Evolutionary conservation across 2,797 vertebrate species (phyloP).

Genomic region (Urocyon cinereoargenteus): DNA sequence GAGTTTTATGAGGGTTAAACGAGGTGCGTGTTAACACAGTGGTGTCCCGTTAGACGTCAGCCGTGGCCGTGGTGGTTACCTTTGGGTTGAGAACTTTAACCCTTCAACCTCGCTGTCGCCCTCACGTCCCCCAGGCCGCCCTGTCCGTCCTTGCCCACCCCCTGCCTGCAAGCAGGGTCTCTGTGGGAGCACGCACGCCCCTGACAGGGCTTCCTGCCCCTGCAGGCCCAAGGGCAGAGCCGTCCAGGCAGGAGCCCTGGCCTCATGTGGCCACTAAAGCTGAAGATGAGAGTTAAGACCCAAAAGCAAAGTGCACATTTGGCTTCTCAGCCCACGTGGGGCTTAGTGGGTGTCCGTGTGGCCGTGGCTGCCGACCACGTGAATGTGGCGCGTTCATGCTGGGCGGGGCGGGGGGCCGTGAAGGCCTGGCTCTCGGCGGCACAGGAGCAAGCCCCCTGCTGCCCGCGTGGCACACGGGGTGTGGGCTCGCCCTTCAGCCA

Average conservation of each 20-base stretch:
- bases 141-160: accelerated
- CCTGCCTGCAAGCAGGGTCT: too few species aligned
- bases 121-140: accelerated
- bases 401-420: accelerated
- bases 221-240: background rate
- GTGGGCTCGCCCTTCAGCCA: background rate
- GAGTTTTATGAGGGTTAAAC: accelerated
- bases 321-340: accelerated
- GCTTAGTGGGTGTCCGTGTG: accelerated
- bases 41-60: accelerated
- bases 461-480: accelerated
- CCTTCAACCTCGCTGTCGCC: accelerated
- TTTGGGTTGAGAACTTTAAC: background rate
- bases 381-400: too few species aligned
- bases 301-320: accelerated
- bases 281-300: too few species aligned
- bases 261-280: accelerated
- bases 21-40: accelerated
- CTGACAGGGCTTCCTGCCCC: background rate
- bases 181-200: background rate
- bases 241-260: accelerated
- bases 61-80: too few species aligned
- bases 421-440: accelerated
- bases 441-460: background rate
- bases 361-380: accelerated